Evolutionary conservation across 2,888 invertebrate genomes (phyloP), one percentile per base, ranked within the genome.

Genomic region (Apamea epomidion): DNA sequence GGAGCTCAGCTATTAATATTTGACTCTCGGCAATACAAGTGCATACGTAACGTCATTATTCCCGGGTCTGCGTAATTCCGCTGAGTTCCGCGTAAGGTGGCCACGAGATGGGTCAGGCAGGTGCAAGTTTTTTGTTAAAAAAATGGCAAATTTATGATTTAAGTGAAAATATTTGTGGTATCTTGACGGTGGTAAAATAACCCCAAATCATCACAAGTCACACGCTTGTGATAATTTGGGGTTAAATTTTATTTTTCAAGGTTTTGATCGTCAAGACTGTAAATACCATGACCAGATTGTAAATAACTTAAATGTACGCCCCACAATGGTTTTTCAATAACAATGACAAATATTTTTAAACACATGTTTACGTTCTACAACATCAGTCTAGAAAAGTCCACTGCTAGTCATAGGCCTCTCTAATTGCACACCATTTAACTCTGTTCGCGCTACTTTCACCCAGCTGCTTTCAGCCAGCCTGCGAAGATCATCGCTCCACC

Each of bases 1-100:
- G 69, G 29, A 54, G 74, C 76, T 70, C 45, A 37, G 71, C 84
- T 86, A 84, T 90, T 88, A 89, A 89, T 91, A 90, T 90, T 91
- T 86, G 88, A 84, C 80, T 83, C 74, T 70, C 73, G 82, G 88
- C 84, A 70, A 85, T 88, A 86, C 78, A 85, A 90, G 88, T 89
- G 89, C 88, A 91, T 87, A 89, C 85, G 80, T 90, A 87, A 89
- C 83, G 74, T 81, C 86, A 87, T 90, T 89, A 89, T 86, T 79
- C 68, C 78, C 76, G 54, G 67, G 77, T 73, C 64, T 82, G 70
- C 72, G 90, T 89, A 85, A 84, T 83, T 85, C 86, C 82, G 67
- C 71, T 58, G 86, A 80, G 83, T 81, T 81, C 76, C 69, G 69
- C 29, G 74, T 86, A n/a, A 67, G 65, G 83, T 82, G 71, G 68